phyloP scores from a whole-genome alignment of 2,797 vertebrate species.

The Peromyscus eremicus region DNA sequence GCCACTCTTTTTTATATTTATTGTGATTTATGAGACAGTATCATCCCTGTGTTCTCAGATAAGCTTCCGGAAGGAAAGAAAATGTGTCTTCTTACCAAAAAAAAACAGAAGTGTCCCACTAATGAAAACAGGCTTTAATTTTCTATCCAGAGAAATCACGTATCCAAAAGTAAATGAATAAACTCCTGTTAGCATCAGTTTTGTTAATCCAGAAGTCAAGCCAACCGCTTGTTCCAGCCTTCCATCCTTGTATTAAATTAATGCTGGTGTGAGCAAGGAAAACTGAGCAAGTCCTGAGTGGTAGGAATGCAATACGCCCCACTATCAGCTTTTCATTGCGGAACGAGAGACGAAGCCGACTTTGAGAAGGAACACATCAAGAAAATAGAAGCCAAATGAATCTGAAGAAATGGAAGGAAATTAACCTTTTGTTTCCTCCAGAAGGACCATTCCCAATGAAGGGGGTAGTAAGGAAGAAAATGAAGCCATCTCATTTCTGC shows the following conservation, averaged over 20 bases:
- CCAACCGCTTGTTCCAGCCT: not conserved
- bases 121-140: constrained; percentile 58
- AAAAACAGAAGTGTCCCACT: not conserved
- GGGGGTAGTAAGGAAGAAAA: not conserved
- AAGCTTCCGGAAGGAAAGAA: constrained; percentile 1
- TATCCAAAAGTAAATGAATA: constrained; percentile 33
- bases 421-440: constrained; percentile 38
- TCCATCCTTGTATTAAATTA: not conserved
- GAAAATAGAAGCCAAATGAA: not conserved
- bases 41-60: constrained; percentile 34
- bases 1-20: constrained; percentile 24
- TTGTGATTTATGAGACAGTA: constrained; percentile 55
- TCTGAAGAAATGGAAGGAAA: not conserved
- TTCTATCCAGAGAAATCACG: constrained; percentile 31
- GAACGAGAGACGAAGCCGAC: not conserved
- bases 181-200: not conserved
- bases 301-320: not conserved
- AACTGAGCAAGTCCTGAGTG: not conserved
- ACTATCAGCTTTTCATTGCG: not conserved
- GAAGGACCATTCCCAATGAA: not conserved
- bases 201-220: constrained; percentile 20
- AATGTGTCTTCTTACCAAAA: not conserved
- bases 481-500: constrained; percentile 8
- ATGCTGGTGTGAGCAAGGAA: not conserved
- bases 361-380: not conserved